Evolutionary conservation across 2,888 invertebrate species (phyloP).

Genomic region (Acanthoscelides obtectus): DNA sequence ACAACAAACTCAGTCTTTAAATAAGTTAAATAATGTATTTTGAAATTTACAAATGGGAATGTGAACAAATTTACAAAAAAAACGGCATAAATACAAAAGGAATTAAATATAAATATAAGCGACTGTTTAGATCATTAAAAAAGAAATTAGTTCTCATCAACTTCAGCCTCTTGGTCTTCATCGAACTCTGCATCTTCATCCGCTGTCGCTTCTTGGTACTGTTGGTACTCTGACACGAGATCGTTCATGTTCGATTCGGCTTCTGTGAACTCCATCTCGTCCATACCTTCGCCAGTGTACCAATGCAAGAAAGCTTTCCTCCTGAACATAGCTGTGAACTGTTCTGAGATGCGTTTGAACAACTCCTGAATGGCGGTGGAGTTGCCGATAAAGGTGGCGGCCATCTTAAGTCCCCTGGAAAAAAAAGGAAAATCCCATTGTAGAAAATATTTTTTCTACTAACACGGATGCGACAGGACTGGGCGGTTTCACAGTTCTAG

Average conservation of each 20-base stretch:
- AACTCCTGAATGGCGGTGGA: slow-evolving; percentile 90
- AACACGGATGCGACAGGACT: slow-evolving; percentile 90
- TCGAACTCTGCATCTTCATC: slow-evolving; percentile 81
- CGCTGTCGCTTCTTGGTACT: slow-evolving; percentile 86
- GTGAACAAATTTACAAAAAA: slow-evolving; percentile 12
- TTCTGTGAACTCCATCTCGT: slow-evolving; percentile 95
- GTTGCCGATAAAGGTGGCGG: slow-evolving; percentile 91
- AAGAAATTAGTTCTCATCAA: slow-evolving; percentile 56
- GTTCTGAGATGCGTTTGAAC: slow-evolving; percentile 87
- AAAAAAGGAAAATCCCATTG: not conserved
- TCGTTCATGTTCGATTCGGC: slow-evolving; percentile 95
- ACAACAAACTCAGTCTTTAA: slow-evolving; percentile 42
- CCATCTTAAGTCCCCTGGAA: slow-evolving; percentile 83
- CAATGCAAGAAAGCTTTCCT: slow-evolving; percentile 97
- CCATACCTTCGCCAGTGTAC: slow-evolving; percentile 92
- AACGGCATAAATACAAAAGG: slow-evolving; percentile 9
- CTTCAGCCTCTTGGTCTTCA: slow-evolving; percentile 69
- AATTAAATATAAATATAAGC: slow-evolving; percentile 16
- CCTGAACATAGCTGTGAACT: slow-evolving; percentile 94
- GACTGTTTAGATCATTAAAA: slow-evolving; percentile 4
- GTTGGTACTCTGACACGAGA: slow-evolving; percentile 89
- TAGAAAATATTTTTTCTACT: slow-evolving; percentile 53
- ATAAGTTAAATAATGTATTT: slow-evolving; percentile 41
- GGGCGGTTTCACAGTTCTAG: too few relatives aligned
- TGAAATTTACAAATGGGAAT: slow-evolving; percentile 24